These are phyloP conservation scores for Chamaea fasciata DNA, from an alignment of 2,113 vertebrate genomes.

Conservation along the genomic window DNA sequence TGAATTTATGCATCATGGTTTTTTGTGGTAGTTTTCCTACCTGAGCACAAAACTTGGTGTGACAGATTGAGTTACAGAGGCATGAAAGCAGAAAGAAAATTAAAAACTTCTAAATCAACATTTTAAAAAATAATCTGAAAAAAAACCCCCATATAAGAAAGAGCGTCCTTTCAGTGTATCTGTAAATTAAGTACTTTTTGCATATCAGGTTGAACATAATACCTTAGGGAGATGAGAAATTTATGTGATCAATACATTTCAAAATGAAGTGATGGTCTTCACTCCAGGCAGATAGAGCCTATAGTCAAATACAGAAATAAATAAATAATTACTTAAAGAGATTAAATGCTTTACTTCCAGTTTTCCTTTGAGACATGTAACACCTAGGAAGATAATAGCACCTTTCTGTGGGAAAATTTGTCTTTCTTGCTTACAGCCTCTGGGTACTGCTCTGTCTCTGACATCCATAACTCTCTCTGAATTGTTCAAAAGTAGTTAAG, in stretches of 20 bases:
- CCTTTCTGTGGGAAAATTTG: not conserved
- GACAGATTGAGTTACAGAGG: slow-evolving; percentile 7
- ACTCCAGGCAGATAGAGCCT: not conserved
- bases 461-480: not conserved
- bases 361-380: not conserved
- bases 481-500: not conserved
- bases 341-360: not conserved
- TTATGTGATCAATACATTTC: not conserved
- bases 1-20: not conserved
- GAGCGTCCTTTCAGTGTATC: not conserved
- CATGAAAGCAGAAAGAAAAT: slow-evolving; percentile 2
- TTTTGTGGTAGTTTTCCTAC: not conserved
- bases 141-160: not conserved
- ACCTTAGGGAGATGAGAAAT: not conserved
- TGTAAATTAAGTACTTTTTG: not conserved
- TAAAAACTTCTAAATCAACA: not conserved
- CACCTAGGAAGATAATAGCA: not conserved
- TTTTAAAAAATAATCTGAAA: not conserved
- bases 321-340: not conserved
- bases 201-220: not conserved
- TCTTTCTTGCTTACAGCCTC: not conserved
- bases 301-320: not conserved
- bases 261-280: not conserved
- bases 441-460: not conserved
- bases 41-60: not conserved